A percentile compares a stretch with the other conserved stretches of the same genome.
Conservation (phyloP, 2,797 vertebrate species). For the Glyptemys insculpta region DNA sequence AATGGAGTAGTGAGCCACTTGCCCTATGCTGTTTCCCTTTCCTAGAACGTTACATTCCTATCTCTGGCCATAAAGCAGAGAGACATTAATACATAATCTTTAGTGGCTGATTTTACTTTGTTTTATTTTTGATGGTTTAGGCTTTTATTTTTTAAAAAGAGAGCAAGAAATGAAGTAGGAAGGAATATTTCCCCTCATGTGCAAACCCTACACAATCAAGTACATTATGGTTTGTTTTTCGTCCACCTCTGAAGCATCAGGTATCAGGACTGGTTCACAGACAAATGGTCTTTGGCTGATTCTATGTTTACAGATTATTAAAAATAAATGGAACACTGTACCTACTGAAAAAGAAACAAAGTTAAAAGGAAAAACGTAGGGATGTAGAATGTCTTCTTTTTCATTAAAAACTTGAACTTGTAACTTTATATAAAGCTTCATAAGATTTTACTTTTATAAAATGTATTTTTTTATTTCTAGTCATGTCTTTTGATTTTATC, state of each 20-base stretch:
- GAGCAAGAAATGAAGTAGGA: not conserved
- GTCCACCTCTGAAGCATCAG: constrained; percentile 6
- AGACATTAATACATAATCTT: not conserved
- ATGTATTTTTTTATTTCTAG: not conserved
- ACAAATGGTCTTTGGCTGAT: not conserved
- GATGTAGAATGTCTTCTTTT: not conserved
- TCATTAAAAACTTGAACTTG: not conserved
- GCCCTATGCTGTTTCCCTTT: not conserved
- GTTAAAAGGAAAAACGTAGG: not conserved
- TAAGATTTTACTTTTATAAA: not conserved
- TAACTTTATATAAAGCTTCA: not conserved
- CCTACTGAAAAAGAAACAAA: not conserved
- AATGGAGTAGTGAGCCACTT: not conserved
- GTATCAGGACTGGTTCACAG: not conserved
- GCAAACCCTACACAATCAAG: constrained; percentile 3
- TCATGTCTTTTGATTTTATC: not conserved
- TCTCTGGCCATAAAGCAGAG: not conserved
- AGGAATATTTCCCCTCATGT: not conserved
- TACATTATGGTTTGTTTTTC: not conserved
- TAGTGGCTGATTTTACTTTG: not conserved
- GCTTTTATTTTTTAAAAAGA: not conserved
- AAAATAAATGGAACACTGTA: not conserved
- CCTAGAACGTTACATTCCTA: not conserved
- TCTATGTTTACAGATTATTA: constrained; percentile 1
- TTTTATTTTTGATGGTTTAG: not conserved